Percentiles rank a stretch among this genome's conserved stretches.
Conservation (phyloP, 2,797 vertebrate genomes). For the Gastrophryne carolinensis region DNA sequence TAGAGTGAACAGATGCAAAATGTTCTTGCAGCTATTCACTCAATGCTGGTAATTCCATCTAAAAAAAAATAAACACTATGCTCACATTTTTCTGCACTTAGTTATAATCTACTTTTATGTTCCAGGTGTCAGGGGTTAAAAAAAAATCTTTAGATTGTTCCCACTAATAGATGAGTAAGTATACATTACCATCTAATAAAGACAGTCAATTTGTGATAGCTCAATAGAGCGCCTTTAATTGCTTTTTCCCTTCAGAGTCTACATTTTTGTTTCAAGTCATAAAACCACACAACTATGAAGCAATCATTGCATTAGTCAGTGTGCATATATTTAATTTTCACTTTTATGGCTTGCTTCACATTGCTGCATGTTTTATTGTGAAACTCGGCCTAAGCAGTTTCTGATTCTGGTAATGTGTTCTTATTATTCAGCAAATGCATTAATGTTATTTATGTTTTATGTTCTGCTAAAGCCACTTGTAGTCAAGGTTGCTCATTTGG, state of each 20-base stretch:
- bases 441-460: background rate
- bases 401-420: background rate
- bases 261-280: constrained; percentile 38
- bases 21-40: background rate
- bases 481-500: too few species aligned
- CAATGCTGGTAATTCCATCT: background rate
- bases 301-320: constrained; percentile 18
- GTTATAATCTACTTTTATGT: background rate
- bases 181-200: background rate
- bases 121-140: constrained; percentile 7
- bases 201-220: constrained; percentile 21
- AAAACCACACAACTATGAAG: constrained; percentile 21
- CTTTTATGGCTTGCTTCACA: constrained; percentile 16
- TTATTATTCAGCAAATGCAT: background rate
- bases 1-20: background rate
- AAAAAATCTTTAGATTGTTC: too few species aligned
- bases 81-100: background rate
- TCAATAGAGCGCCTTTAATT: constrained; percentile 29
- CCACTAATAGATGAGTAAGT: too few species aligned
- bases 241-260: constrained; percentile 19
- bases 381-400: background rate
- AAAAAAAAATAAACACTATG: too few species aligned
- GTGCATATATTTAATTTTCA: constrained; percentile 14
- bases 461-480: background rate
- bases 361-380: constrained; percentile 20